Percentiles rank a stretch among this genome's conserved stretches.
Evolutionary conservation across 2,888 invertebrate species (phyloP).

Genomic region (Isoperla grammatica): DNA sequence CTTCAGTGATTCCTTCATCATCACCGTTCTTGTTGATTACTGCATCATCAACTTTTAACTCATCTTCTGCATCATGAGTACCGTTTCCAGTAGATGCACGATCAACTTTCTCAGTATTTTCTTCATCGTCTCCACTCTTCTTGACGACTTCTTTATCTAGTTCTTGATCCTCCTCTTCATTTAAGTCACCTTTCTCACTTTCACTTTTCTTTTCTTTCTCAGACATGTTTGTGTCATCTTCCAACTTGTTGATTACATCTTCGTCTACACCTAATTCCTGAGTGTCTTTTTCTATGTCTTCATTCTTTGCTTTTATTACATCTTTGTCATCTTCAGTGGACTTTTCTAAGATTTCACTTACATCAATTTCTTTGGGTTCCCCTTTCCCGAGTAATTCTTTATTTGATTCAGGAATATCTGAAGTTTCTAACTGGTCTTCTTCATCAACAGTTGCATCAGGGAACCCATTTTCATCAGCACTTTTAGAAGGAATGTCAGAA

Average conservation of each 20-base stretch:
- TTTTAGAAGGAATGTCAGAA: not conserved
- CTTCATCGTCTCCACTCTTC: constrained; percentile 4
- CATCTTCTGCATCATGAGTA: constrained; percentile 4
- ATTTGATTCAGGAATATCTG: not conserved
- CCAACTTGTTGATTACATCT: not conserved
- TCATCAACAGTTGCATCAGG: not conserved
- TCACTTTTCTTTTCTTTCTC: constrained; percentile 8
- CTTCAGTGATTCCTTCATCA: not conserved
- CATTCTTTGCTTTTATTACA: not conserved
- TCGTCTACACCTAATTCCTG: not conserved
- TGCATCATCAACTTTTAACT: not conserved
- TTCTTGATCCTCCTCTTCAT: not conserved
- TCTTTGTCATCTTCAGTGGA: not conserved
- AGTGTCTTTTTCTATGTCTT: not conserved
- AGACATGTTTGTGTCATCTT: not conserved
- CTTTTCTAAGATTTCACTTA: not conserved
- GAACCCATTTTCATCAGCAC: not conserved
- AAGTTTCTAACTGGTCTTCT: not conserved
- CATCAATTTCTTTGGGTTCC: constrained; percentile 1
- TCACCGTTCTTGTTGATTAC: not conserved
- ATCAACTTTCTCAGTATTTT: not conserved
- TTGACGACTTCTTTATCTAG: constrained; percentile 11
- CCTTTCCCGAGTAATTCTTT: constrained; percentile 17
- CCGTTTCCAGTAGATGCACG: not conserved
- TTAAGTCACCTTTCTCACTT: not conserved